phyloP scores from a whole-genome alignment of 2,113 vertebrate species.

The Platysteira castanea region DNA sequence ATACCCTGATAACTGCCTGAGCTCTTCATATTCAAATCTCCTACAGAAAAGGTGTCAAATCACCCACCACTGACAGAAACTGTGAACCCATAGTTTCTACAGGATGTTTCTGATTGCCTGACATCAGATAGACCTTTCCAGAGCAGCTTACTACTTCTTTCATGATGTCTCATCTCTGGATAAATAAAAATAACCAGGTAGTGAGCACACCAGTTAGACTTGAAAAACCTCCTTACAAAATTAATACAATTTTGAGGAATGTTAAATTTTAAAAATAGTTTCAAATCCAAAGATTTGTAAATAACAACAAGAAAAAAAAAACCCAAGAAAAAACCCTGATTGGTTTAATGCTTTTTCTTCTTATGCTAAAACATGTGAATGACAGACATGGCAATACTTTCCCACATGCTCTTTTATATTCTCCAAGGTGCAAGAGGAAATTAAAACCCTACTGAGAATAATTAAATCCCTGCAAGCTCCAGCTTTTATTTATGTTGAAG shows the following conservation, averaged over 20 bases:
- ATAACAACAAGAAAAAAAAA: background rate
- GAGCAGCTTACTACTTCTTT: background rate
- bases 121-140: background rate
- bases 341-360: background rate
- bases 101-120: background rate
- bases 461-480: background rate
- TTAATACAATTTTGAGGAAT: background rate
- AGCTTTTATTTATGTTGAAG: background rate
- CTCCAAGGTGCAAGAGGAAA: background rate
- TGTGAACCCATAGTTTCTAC: background rate
- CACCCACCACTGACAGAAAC: background rate
- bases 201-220: background rate
- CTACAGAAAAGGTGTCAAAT: background rate
- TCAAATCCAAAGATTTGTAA: background rate
- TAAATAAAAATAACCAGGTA: background rate
- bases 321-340: no score
- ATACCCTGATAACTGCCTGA: background rate
- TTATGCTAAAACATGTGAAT: background rate
- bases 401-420: background rate
- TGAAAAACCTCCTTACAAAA: background rate
- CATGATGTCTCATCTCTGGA: background rate
- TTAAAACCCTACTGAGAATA: background rate
- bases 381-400: background rate
- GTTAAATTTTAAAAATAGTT: background rate
- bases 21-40: background rate